phyloP scores from a whole-genome alignment of 1,140 invertebrate genomes.

The Lordiphosa mommai region DNA sequence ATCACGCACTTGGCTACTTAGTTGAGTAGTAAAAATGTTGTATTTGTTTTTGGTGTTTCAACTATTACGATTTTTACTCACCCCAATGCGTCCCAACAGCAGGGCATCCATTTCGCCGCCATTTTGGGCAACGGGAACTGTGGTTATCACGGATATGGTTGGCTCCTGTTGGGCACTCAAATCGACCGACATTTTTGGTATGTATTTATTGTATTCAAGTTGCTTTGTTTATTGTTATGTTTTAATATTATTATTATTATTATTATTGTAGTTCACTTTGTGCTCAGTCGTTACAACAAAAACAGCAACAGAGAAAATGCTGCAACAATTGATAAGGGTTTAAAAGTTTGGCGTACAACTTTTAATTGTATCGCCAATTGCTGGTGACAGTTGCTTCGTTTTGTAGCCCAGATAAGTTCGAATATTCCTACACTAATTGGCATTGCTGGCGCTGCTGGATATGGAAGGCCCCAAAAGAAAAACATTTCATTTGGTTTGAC shows the following conservation, averaged over 20 bases:
- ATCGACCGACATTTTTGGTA: slow-evolving; percentile 63
- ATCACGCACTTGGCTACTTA: slow-evolving; percentile 72
- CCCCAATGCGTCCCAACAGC: slow-evolving; percentile 86
- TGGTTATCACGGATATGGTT: slow-evolving; percentile 78
- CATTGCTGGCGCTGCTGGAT: slow-evolving; percentile 10
- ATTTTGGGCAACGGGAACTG: slow-evolving; percentile 77
- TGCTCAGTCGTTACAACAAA: slow-evolving; percentile 34
- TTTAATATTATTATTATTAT: slow-evolving; percentile 16
- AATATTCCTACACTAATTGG: slow-evolving; percentile 16
- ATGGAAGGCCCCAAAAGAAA: too few species aligned
- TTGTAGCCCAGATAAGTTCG: neutral
- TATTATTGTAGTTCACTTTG: slow-evolving; percentile 42
- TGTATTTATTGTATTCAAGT: slow-evolving; percentile 15
- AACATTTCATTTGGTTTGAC: too few species aligned
- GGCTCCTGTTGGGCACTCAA: slow-evolving; percentile 72
- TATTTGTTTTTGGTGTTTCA: slow-evolving; percentile 27
- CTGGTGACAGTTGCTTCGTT: slow-evolving; percentile 10
- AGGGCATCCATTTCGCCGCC: slow-evolving; percentile 88
- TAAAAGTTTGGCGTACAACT: slow-evolving; percentile 10
- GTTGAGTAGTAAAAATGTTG: slow-evolving; percentile 38
- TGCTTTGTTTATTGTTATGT: slow-evolving; percentile 28
- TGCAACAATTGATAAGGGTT: too few species aligned
- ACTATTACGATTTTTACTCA: slow-evolving; percentile 80
- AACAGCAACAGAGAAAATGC: slow-evolving; percentile 3
- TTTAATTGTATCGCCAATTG: slow-evolving; percentile 48